phyloP scores from a whole-genome alignment of 2,888 invertebrate species.

The Acanthosepion lycidas region DNA sequence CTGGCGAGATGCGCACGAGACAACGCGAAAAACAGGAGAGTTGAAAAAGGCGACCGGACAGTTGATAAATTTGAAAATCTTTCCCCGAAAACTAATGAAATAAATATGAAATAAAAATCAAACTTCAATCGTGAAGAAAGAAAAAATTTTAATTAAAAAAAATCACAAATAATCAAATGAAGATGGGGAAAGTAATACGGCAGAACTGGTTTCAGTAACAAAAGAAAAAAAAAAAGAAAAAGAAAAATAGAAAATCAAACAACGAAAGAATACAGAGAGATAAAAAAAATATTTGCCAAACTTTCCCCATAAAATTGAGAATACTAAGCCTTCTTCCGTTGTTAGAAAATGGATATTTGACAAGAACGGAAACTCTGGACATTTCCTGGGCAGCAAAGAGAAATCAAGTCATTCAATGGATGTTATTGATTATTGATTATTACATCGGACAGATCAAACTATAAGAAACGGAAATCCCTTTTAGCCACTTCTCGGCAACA shows the following conservation, averaged over 20 bases:
- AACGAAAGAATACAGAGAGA: neutral
- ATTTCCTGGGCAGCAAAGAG: neutral
- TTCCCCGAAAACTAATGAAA: neutral
- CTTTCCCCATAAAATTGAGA: neutral
- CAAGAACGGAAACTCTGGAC: neutral
- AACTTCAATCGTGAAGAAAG: neutral
- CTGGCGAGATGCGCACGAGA: neutral
- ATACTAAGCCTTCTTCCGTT: neutral
- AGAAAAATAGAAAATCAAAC: neutral
- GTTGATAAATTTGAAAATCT: neutral
- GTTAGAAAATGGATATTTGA: constrained; percentile 33
- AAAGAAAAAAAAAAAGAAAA: neutral
- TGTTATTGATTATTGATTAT: constrained; percentile 33
- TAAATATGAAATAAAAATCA: neutral
- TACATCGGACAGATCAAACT: neutral
- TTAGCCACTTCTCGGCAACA: neutral
- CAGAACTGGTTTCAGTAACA: neutral
- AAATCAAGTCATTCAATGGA: neutral
- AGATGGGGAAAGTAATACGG: neutral
- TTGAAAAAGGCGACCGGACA: neutral
- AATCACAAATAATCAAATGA: neutral
- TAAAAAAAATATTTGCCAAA: neutral
- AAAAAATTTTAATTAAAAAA: neutral
- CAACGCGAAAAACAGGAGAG: neutral
- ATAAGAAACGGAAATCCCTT: neutral